These are phyloP conservation scores for Aethes cnicana DNA, from an alignment of 2,888 invertebrate species.

Conservation along the genomic window DNA sequence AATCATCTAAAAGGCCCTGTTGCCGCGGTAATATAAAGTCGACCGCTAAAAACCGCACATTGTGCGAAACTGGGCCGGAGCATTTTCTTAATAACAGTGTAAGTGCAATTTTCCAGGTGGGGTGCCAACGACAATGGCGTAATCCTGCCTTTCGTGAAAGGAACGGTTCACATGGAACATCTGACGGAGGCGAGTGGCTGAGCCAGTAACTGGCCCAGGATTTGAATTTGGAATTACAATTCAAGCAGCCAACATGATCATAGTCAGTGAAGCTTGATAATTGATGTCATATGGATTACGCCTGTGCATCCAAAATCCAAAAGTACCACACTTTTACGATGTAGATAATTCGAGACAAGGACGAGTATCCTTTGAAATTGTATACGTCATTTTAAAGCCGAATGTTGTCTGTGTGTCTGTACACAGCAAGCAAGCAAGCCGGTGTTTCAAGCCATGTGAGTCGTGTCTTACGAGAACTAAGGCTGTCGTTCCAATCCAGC, in stretches of 20 bases:
- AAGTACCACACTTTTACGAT: too few relatives aligned
- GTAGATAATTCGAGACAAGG: too few relatives aligned
- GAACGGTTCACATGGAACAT: slow-evolving; percentile 9
- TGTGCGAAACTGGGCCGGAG: slow-evolving; percentile 30
- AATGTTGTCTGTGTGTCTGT: too few relatives aligned
- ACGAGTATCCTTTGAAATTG: too few relatives aligned
- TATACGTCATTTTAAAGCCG: too few relatives aligned
- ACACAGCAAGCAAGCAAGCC: too few relatives aligned
- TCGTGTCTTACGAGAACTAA: too few relatives aligned
- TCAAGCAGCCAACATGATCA: not conserved
- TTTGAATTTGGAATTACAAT: not conserved
- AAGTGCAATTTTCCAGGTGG: slow-evolving; percentile 36
- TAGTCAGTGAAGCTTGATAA: too few relatives aligned
- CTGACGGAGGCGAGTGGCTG: not conserved
- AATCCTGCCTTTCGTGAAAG: slow-evolving; percentile 30
- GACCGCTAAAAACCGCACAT: slow-evolving; percentile 28
- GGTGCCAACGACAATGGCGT: slow-evolving; percentile 28
- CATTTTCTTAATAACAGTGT: slow-evolving; percentile 33
- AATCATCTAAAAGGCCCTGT: slow-evolving; percentile 25
- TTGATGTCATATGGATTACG: too few relatives aligned
- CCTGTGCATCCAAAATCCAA: too few relatives aligned
- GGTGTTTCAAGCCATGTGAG: too few relatives aligned
- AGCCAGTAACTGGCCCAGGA: not conserved
- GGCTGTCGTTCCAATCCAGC: too few relatives aligned
- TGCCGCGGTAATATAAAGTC: slow-evolving; percentile 17